phyloP scores from a whole-genome alignment of 2,113 vertebrate genomes.

The Heliornis fulica region DNA sequence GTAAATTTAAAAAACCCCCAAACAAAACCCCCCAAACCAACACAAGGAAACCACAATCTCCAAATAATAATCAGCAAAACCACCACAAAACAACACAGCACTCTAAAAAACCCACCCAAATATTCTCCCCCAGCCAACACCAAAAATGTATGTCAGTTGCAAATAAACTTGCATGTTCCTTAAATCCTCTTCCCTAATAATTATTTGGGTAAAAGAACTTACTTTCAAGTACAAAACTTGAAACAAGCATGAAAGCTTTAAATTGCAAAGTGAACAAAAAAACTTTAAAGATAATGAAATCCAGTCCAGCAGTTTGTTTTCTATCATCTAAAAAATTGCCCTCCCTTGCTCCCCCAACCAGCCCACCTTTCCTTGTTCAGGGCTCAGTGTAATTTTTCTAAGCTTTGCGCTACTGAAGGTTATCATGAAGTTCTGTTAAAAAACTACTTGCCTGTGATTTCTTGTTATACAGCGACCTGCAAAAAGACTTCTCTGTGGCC shows the following conservation, averaged over 20 bases:
- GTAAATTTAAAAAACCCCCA: not conserved
- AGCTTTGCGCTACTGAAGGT: not conserved
- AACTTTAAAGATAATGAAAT: not conserved
- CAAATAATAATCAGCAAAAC: not conserved
- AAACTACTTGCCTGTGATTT: not conserved
- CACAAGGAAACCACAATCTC: too few relatives aligned
- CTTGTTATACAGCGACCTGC: not conserved
- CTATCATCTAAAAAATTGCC: not conserved
- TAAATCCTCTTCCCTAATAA: not conserved
- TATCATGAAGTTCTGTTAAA: not conserved
- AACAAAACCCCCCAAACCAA: not conserved
- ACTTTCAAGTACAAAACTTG: not conserved
- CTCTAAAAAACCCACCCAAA: not conserved
- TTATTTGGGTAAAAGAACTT: not conserved
- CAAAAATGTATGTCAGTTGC: not conserved
- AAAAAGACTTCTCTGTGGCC: not conserved
- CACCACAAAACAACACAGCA: not conserved
- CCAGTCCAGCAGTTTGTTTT: not conserved
- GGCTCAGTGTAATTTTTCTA: not conserved
- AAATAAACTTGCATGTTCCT: not conserved
- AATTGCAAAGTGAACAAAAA: not conserved
- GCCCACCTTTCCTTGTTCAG: not conserved
- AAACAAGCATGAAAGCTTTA: not conserved
- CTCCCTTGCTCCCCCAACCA: too few relatives aligned
- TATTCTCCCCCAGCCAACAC: too few relatives aligned